phyloP scores from a whole-genome alignment of 2,113 vertebrate species.

The Rhinoderma darwinii region DNA sequence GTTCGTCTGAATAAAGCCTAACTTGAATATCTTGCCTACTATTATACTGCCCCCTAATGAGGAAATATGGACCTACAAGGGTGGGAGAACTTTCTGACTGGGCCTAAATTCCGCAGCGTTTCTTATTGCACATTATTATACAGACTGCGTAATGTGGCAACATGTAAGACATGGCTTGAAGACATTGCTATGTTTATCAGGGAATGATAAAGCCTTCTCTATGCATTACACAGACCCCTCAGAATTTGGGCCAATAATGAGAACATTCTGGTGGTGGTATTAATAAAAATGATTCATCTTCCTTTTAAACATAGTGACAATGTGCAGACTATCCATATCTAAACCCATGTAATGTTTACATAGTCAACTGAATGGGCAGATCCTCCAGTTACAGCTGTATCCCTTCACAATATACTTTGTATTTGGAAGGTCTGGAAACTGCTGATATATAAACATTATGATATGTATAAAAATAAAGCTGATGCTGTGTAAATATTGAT shows the following conservation, averaged over 20 bases:
- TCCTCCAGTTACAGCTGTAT: conserved; percentile 1
- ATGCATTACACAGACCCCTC: neutral
- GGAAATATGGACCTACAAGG: neutral
- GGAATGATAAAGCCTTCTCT: neutral
- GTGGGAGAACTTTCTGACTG: neutral
- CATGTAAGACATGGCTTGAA: neutral
- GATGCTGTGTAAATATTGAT: conserved; percentile 36
- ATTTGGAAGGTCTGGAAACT: conserved; percentile 26
- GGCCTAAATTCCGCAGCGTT: neutral
- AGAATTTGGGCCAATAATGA: neutral
- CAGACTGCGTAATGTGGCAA: neutral
- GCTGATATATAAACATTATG: conserved; percentile 36
- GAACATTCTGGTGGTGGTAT: neutral
- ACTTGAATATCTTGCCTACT: neutral
- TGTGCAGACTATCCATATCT: conserved; percentile 29
- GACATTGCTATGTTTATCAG: conserved; percentile 11
- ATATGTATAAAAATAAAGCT: conserved; percentile 40
- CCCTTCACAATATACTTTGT: conserved; percentile 15
- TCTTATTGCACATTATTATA: neutral
- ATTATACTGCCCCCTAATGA: no score
- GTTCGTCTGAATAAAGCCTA: neutral
- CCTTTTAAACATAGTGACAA: conserved; percentile 22
- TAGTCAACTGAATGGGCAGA: neutral
- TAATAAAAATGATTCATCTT: conserved; percentile 31
- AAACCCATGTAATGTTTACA: conserved; percentile 5